Base-by-base conservation (phyloP, 1,140 invertebrate species). In the Yoshiicerus persimilis region DNA sequence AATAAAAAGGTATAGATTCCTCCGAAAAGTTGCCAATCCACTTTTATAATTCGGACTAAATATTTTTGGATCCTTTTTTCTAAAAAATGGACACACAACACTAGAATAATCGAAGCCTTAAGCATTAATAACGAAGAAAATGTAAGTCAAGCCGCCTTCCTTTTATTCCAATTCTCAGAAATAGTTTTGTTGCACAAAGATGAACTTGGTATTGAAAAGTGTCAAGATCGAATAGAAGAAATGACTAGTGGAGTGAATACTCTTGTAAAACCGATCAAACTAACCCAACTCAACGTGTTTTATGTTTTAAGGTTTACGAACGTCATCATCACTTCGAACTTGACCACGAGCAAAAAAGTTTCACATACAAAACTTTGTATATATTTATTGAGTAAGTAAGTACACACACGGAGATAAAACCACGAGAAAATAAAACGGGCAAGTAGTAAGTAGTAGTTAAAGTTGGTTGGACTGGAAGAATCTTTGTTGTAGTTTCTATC, bases 271-370 rank as follows among this genome's bases (percentile, higher is more conserved):
- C 66, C 66, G 66, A 80, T 80, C 32, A 80, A 80, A 80, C 75
- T 80, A 80, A 80, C 75, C 75, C 75, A 80, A 80, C 75, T 80
- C 34, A 80, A 80, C 75, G 75, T 80, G 75, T 80, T 80, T 10
- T 80, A 80, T 80, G 75, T 80, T 80, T 38, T 36, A 80, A 20
- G 32, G 36, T 80, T 38, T 36, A 80, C 23, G 20, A 34, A 80
- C 75, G 75, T 80, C 75, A 80, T 32, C 66, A 32, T 80, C 34
- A 80, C 66, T 80, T 80, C 9, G n/a, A 20, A 80, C 32, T 80
- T 80, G 75, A 80, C 75, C 75, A 80, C 75, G 38, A 23, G 38
- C 36, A 20, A 80, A 30, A 80, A 20, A 80, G 75, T 32, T 23
- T n/a, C 27, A 34, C 10, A n/a, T 23, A 75, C 27, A 75, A 34